A percentile compares a stretch with the other conserved stretches of the same genome.
phyloP scores from a whole-genome alignment of 2,797 vertebrate genomes.

The Acropternis orthonyx region DNA sequence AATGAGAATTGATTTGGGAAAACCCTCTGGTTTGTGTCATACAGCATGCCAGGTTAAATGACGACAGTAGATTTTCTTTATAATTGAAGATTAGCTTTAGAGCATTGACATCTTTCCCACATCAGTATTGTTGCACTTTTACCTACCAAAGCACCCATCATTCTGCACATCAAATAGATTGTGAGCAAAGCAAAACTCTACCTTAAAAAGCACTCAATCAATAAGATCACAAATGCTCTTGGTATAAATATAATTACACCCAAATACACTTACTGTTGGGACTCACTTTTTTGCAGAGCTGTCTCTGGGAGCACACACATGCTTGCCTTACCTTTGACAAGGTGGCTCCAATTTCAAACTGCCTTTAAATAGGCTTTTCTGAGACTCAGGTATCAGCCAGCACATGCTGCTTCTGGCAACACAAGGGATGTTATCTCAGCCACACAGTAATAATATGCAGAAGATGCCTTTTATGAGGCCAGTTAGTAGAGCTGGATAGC shows the following conservation, averaged over 20 bases:
- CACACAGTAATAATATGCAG: background rate
- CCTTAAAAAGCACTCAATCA: background rate
- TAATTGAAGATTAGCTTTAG: background rate
- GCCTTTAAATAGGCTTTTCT: background rate
- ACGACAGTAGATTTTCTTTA: background rate
- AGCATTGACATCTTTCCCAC: background rate
- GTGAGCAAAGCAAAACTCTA: background rate
- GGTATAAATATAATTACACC: background rate
- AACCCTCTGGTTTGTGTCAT: constrained; percentile 23
- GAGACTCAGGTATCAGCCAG: background rate
- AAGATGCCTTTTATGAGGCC: background rate
- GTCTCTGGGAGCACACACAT: background rate
- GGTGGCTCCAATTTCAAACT: background rate
- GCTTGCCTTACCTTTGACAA: background rate
- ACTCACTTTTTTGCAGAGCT: background rate
- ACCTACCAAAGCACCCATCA: background rate
- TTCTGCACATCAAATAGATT: background rate
- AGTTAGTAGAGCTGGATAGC: background rate
- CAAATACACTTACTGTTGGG: background rate
- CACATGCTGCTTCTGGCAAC: background rate
- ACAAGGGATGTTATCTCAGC: background rate
- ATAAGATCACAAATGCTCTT: background rate
- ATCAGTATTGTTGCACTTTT: background rate
- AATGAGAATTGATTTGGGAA: constrained; percentile 39
- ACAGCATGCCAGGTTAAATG: background rate